A percentile compares a stretch with the other conserved stretches of the same genome.
Conservation (phyloP, 2,113 vertebrate species). For the Cyanoramphus novaezelandiae region DNA sequence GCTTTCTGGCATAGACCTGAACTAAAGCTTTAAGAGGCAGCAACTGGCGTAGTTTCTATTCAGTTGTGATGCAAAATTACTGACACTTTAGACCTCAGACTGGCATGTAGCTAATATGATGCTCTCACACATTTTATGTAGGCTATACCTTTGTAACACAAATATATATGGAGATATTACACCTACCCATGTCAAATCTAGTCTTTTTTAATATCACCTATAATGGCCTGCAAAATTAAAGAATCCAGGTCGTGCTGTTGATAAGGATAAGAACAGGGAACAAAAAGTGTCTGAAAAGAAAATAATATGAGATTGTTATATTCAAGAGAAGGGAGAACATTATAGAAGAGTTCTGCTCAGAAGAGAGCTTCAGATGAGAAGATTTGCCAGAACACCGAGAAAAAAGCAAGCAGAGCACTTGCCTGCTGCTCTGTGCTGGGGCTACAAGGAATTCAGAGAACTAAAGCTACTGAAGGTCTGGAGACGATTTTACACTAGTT, state of each 20-base stretch:
- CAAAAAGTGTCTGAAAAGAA: background rate
- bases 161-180: background rate
- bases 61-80: background rate
- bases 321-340: background rate
- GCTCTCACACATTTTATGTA: background rate
- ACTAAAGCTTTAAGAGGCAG: background rate
- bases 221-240: background rate
- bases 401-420: background rate
- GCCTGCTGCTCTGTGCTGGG: background rate
- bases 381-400: background rate
- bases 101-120: background rate
- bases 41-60: background rate
- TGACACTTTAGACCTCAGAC: background rate
- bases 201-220: background rate
- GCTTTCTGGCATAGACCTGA: background rate
- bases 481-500: background rate
- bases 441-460: background rate
- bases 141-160: background rate
- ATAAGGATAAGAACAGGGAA: background rate
- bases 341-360: background rate
- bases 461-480: background rate
- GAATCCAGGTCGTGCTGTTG: background rate
- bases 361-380: background rate
- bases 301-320: background rate
- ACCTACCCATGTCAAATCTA: fast-evolving